Evolutionary conservation across 2,888 invertebrate species (phyloP).

Genomic region (Chrysina gloriosa): DNA sequence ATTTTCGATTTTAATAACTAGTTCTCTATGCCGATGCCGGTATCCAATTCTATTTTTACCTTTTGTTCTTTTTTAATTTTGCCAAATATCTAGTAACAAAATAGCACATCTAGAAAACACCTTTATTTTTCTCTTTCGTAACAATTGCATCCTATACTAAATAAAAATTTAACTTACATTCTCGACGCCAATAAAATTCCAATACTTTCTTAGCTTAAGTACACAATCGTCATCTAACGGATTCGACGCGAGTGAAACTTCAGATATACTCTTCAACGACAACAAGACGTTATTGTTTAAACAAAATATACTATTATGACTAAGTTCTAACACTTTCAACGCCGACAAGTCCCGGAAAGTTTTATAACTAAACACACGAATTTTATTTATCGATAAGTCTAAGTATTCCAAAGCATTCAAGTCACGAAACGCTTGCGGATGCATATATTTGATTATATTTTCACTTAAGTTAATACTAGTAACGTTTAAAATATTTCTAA

Average conservation of each 20-base stretch:
- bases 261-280: not conserved
- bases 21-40: no score
- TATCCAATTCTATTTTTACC: no score
- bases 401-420: not conserved
- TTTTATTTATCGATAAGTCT: slow-evolving; percentile 29
- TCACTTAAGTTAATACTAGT: slow-evolving; percentile 17
- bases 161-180: slow-evolving; percentile 1
- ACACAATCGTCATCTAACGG: slow-evolving; percentile 28
- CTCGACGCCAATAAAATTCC: slow-evolving; percentile 1
- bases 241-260: slow-evolving; percentile 7
- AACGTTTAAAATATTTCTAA: slow-evolving; percentile 11
- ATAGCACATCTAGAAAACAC: not conserved
- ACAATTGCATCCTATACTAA: not conserved
- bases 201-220: slow-evolving; percentile 4
- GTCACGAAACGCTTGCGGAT: slow-evolving; percentile 23
- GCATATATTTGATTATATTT: slow-evolving; percentile 29
- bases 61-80: no score
- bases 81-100: no score
- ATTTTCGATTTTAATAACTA: no score
- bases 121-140: not conserved
- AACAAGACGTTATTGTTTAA: not conserved
- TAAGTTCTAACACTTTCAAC: slow-evolving; percentile 10
- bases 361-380: slow-evolving; percentile 7
- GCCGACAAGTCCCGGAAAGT: not conserved
- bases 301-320: slow-evolving; percentile 23